Evolutionary conservation across 92 coral and sea anemone genomes (phyloP).

Genomic region (Bergia puertoricense): DNA sequence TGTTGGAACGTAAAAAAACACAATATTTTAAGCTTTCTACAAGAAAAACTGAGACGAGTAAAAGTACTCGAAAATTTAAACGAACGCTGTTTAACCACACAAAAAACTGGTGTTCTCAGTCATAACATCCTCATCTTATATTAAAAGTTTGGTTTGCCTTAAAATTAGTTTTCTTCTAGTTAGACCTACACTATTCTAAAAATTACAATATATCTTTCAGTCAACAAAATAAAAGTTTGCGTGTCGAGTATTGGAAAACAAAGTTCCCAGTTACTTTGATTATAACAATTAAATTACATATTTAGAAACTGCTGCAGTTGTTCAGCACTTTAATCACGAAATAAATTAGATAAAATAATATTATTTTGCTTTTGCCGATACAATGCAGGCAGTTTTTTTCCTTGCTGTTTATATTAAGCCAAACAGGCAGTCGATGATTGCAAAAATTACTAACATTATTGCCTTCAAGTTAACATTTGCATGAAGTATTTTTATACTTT

Average conservation of each 20-base stretch:
- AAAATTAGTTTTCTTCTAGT: not conserved
- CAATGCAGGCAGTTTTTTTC: not conserved
- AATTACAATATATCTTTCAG: not conserved
- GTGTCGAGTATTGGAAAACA: not conserved
- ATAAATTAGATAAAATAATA: too few species aligned
- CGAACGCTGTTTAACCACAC: too few species aligned
- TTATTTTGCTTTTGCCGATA: not conserved
- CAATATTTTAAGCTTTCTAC: too few species aligned
- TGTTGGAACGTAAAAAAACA: too few species aligned
- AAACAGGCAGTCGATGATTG: not conserved
- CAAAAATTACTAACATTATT: not conserved
- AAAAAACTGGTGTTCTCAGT: not conserved
- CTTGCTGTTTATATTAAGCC: too few species aligned
- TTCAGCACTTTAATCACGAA: not conserved
- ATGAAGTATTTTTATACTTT: not conserved
- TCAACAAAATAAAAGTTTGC: not conserved
- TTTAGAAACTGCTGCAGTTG: too few species aligned
- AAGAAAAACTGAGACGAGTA: too few species aligned
- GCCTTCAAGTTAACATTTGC: not conserved
- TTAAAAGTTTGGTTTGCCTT: not conserved
- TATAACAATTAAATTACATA: too few species aligned
- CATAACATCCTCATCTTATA: not conserved
- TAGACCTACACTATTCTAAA: not conserved
- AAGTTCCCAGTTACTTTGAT: not conserved
- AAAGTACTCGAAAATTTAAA: too few species aligned